Conservation (phyloP, 2,797 vertebrate genomes). For the Coreius guichenoti region DNA sequence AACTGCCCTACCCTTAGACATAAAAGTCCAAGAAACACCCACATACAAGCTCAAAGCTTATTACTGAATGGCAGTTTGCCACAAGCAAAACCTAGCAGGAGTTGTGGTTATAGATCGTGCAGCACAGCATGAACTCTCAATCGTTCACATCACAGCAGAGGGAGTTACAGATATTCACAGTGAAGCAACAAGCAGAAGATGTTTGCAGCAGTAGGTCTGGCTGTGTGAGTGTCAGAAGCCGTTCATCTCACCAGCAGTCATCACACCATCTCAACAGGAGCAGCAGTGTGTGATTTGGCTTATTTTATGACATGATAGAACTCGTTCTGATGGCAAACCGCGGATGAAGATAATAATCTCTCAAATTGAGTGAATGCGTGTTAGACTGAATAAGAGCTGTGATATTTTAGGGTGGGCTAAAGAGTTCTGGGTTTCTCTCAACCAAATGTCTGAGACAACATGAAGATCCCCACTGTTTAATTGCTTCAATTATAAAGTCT, state of each 20-base stretch:
- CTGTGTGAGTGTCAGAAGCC: conserved; percentile 29
- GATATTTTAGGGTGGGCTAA: conserved; percentile 24
- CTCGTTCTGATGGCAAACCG: conserved; percentile 7
- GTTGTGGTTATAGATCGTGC: background rate
- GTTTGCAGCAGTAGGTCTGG: conserved; percentile 14
- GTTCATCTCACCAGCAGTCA: conserved; percentile 26
- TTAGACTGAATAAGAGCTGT: conserved; percentile 34
- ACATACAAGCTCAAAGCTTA: background rate
- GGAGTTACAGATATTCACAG: conserved; percentile 8
- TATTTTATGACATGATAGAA: conserved; percentile 32
- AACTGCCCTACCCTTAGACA: background rate
- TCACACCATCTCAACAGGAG: conserved; percentile 38
- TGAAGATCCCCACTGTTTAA: conserved; percentile 19
- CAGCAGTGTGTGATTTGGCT: conserved; percentile 24
- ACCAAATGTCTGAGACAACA: background rate
- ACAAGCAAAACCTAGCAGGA: background rate
- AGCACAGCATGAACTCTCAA: conserved; percentile 18
- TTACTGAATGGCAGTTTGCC: background rate
- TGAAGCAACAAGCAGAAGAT: conserved; percentile 29
- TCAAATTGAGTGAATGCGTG: conserved; percentile 1
- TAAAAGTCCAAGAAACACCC: background rate
- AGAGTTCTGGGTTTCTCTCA: background rate
- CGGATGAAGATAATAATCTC: conserved; percentile 27
- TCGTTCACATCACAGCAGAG: conserved; percentile 4
- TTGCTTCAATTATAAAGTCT: conserved; percentile 9